phyloP scores from a whole-genome alignment of 2,113 vertebrate species.

The Oreochromis niloticus region DNA sequence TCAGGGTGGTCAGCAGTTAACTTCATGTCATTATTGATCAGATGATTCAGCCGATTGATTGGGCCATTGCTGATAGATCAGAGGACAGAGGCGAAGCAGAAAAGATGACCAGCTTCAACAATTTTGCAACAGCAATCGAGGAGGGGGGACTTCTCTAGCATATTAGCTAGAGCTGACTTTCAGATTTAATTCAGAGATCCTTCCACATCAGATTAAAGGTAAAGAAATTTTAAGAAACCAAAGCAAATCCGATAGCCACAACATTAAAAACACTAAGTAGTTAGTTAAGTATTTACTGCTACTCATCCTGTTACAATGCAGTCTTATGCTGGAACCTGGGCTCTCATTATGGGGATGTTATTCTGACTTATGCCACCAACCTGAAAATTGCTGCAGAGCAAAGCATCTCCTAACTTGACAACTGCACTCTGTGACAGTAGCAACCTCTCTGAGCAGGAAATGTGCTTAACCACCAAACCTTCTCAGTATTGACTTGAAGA shows the following conservation, averaged over 20 bases:
- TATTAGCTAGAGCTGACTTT: neutral
- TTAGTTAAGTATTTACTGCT: neutral
- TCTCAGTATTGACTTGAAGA: neutral
- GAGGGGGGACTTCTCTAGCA: neutral
- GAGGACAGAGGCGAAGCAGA: neutral
- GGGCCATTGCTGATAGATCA: slow-evolving; percentile 54
- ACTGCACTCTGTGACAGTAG: neutral
- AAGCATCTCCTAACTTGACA: neutral
- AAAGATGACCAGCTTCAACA: neutral
- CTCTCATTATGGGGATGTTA: neutral
- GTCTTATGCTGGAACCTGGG: neutral
- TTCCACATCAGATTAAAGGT: neutral
- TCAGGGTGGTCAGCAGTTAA: slow-evolving; percentile 34
- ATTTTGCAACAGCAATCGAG: neutral
- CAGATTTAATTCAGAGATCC: neutral
- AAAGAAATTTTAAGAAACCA: neutral
- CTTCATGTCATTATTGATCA: slow-evolving; percentile 62
- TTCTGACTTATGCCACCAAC: neutral
- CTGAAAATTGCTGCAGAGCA: neutral
- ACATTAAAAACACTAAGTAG: neutral
- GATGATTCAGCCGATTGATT: slow-evolving; percentile 42
- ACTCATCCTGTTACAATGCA: neutral
- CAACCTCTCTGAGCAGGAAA: neutral
- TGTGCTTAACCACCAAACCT: neutral
- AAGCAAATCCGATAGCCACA: neutral